Base-by-base conservation (phyloP, 2,888 invertebrate genomes). In the Marasmarcha lunaedactyla region DNA sequence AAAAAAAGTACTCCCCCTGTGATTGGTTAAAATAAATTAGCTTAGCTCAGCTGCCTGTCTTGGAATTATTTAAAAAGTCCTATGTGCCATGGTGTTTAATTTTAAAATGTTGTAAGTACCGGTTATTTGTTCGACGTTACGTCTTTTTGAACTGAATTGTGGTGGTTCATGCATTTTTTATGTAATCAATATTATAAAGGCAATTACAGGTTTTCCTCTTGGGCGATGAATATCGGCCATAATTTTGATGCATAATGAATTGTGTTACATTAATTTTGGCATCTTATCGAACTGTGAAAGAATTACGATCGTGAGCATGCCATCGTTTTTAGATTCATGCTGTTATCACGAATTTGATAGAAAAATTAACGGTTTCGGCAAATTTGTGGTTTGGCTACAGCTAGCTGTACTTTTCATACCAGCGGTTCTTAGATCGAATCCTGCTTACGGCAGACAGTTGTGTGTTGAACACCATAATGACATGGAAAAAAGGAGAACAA, bases 11-110 rank as follows among this genome's bases (percentile, higher is more conserved):
- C 62, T 63, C 61, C 61, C 66, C 69, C 55, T 64, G 71, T 69
- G 74, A 86, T 86, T 86, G 86, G 86, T 63, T 60, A 63, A 74
- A 76, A 76, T 77, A 85, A 85, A 85, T 84, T 84, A 84, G 73
- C 67, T 64, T 71, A 73, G 79, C 71, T 58, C 60, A 57, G 67
- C 70, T 71, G 66, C 76, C 73, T 72, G 71, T 67, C 57, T 54
- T 47, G 39, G 40, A 57, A 55, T 65, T 66, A 72, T 67, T 64
- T 45, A 46, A 68, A 77, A 71, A 46, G 68, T 49, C 68, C 44
- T 69, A 74, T 59, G 57, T 50, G 66, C 56, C 57, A 44, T 33
- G 35, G 14, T 40, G n/a, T 43, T 37, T 14, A 38, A 36, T 38
- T 38, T 20, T 33, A 55, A 58, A 70, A 56, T 37, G 64, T 45